Evolutionary conservation across 2,113 vertebrate species (phyloP).

Genomic region (Xenopus tropicalis): DNA sequence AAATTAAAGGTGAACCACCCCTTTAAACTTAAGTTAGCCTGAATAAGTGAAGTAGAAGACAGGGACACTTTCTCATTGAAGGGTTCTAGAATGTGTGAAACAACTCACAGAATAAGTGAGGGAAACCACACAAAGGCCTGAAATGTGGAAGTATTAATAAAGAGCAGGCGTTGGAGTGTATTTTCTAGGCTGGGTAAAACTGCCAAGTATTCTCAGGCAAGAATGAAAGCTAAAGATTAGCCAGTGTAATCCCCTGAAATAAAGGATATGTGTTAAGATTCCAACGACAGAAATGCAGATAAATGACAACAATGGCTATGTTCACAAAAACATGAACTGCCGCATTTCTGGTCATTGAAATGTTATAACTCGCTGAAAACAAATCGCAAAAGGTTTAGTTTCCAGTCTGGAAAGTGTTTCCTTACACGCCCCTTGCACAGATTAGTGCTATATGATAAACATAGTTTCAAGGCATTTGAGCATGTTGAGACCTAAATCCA

Average conservation of each 20-base stretch:
- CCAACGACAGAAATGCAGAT: neutral
- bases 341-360: neutral
- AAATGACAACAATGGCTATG: neutral
- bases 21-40: too few species aligned
- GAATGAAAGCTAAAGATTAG: neutral
- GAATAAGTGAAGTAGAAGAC: neutral
- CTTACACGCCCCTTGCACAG: too few species aligned
- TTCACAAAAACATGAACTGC: neutral
- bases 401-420: neutral
- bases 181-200: neutral
- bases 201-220: neutral
- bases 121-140: neutral
- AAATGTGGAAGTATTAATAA: constrained; percentile 1
- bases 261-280: neutral
- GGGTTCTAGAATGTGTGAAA: neutral
- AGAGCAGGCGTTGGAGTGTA: neutral
- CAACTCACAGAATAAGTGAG: neutral
- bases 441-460: too few species aligned
- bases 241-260: neutral
- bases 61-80: neutral
- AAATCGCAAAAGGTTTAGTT: neutral
- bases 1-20: too few species aligned
- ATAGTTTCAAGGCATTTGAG: too few species aligned
- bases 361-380: neutral
- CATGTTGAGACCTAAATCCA: too few species aligned